Conservation (phyloP, 2,797 vertebrate genomes). For the Pachyuromys duprasi region DNA sequence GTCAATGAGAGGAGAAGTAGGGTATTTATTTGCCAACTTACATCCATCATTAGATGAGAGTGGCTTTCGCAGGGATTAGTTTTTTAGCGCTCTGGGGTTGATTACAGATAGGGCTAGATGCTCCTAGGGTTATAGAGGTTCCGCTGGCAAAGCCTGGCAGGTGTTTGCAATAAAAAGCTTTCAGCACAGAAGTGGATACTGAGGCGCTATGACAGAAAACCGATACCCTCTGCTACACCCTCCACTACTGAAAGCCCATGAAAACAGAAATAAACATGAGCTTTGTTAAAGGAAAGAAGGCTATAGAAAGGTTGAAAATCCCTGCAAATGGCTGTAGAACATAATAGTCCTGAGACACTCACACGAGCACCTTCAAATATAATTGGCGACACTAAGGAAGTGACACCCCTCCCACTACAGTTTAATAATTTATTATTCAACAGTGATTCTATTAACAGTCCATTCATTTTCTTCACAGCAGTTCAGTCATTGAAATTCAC, state of each 20-base stretch:
- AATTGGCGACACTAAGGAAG: slow-evolving; percentile 68
- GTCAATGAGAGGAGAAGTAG: background rate
- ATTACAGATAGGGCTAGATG: background rate
- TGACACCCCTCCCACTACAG: slow-evolving; percentile 31
- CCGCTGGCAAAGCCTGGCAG: background rate
- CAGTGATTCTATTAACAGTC: slow-evolving; percentile 71
- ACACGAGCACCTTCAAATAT: slow-evolving; percentile 56
- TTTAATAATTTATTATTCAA: slow-evolving; percentile 79
- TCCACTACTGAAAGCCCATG: slow-evolving; percentile 57
- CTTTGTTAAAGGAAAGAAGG: slow-evolving; percentile 54
- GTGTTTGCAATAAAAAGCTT: slow-evolving; percentile 64
- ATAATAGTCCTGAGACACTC: slow-evolving; percentile 72
- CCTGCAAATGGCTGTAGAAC: slow-evolving; percentile 65
- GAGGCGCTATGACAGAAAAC: slow-evolving; percentile 50
- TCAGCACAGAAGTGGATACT: slow-evolving; percentile 10
- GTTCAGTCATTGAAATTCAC: slow-evolving; percentile 68
- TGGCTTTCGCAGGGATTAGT: background rate
- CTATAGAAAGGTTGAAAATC: slow-evolving; percentile 67
- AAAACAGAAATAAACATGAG: slow-evolving; percentile 66
- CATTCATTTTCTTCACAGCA: slow-evolving; percentile 73
- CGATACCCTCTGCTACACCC: slow-evolving; percentile 49
- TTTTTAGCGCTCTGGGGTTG: background rate
- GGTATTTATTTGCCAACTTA: background rate
- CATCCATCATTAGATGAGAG: slow-evolving; percentile 2
- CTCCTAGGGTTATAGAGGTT: background rate